Evolutionary conservation across 2,113 vertebrate genomes (phyloP), one percentile per base, ranked within the genome.

Genomic region (Cardinalis cardinalis): DNA sequence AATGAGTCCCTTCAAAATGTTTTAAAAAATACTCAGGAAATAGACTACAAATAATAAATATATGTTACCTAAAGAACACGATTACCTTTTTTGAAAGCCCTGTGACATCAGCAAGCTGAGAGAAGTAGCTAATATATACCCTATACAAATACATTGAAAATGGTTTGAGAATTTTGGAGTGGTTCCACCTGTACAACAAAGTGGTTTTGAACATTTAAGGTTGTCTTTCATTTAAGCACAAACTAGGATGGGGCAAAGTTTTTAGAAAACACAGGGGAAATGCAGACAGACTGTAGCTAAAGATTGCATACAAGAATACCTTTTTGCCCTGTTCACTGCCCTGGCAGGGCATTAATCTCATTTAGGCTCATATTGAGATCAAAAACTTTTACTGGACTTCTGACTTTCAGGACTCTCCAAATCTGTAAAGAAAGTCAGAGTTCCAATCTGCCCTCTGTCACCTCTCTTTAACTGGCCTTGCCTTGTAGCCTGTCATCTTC

Each of bases 371-470:
- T 49, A 43, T 4, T 63, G 34, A 78, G 19, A 32, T 1, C 3
- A 23, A 63, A 68, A 64, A 3, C 4, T 31, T 82, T 14, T 51
- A 46, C 9, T 32, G 48, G 19, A 14, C 44, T 61, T 52, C 41
- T 63, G 36, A 74, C 14, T 44, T 75, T 48, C 26, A 56, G 25
- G 21, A 44, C 3, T 87, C 36, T 79, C 23, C 26, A 55, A 64
- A 36, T 13, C 44, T 8, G 3, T 12, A 26, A 0, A 3, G 29
- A 15, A 40, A 68, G 14, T 1, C 12, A 6, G 8, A 43, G 18
- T 48, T 61, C 59, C 28, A 63, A 3, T n/a, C 40, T 63, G 34
- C 25, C 10, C 19, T 72, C 36, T 69, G 11, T 51, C 31, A 56
- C 16, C 1, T 9, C 5, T 59, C 12, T n/a, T 31, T 3, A 4